Percentiles rank a stretch among this genome's conserved stretches.
phyloP scores from a whole-genome alignment of 2,797 vertebrate species.

The Sebastes itinus region DNA sequence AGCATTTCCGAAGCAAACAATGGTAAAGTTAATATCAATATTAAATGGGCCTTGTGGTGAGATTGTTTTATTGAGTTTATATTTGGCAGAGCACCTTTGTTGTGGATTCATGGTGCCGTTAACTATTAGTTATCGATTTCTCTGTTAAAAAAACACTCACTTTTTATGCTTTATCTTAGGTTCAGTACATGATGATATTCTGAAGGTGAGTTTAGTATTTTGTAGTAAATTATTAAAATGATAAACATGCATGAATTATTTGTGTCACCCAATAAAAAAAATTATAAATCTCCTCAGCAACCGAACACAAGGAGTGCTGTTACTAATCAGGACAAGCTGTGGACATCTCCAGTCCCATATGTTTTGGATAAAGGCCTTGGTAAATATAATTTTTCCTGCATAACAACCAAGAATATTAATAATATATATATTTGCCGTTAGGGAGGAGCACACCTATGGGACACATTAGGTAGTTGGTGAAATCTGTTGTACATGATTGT shows the following conservation, averaged over 20 bases:
- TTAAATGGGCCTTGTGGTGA: neutral
- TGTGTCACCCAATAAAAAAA: neutral
- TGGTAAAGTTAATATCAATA: conserved; percentile 31
- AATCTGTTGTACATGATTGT: neutral
- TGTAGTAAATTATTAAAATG: neutral
- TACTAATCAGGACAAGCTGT: accelerated
- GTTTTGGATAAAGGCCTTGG: conserved; percentile 42
- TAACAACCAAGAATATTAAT: neutral
- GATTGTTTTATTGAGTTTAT: neutral
- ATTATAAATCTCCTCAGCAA: neutral
- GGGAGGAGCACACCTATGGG: neutral
- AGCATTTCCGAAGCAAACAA: conserved; percentile 45
- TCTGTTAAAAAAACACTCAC: neutral
- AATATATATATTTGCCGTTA: neutral
- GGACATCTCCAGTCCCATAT: conserved; percentile 52
- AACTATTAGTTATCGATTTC: neutral
- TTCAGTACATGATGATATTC: conserved; percentile 41
- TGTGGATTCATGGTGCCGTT: neutral
- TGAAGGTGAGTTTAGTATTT: conserved; percentile 16
- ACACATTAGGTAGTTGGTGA: neutral
- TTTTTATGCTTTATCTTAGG: neutral
- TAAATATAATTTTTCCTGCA: neutral
- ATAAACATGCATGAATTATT: neutral
- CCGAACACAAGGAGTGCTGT: neutral
- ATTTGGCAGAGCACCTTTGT: neutral